These are phyloP conservation scores for Leucoraja erinaceus DNA, from an alignment of 2,113 vertebrate genomes.

Conservation along the genomic window DNA sequence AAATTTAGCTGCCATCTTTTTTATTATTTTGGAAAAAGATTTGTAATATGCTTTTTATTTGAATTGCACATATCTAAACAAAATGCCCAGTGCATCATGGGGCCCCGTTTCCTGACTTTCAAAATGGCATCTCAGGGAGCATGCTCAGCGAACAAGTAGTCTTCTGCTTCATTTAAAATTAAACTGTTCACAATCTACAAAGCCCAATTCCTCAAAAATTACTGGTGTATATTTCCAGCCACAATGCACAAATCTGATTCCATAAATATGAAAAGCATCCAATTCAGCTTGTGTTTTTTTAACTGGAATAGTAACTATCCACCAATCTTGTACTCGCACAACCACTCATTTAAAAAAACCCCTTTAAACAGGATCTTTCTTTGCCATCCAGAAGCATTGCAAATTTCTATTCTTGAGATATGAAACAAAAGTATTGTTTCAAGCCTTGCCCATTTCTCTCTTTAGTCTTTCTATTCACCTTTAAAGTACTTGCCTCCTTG, in stretches of 20 bases:
- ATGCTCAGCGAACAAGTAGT: not conserved
- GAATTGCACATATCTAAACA: slow-evolving; percentile 31
- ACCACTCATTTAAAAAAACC: not conserved
- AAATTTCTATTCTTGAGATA: not conserved
- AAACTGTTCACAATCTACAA: not conserved
- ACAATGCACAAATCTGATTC: not conserved
- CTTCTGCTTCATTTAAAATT: not conserved
- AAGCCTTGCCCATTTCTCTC: not conserved
- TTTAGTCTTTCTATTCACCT: not conserved
- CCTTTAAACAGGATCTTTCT: slow-evolving; percentile 10
- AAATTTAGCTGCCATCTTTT: slow-evolving; percentile 33
- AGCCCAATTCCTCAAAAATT: not conserved
- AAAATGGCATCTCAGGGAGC: not conserved
- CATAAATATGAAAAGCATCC: not conserved
- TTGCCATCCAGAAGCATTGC: slow-evolving; percentile 26
- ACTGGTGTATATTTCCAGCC: too few species aligned
- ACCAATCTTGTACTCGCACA: too few species aligned
- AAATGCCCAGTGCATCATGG: slow-evolving; percentile 1
- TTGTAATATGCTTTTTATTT: not conserved
- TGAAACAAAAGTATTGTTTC: slow-evolving; percentile 21
- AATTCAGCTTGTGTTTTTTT: not conserved
- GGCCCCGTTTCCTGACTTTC: not conserved
- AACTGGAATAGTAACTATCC: not conserved
- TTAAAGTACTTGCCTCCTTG: not conserved
- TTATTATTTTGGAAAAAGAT: slow-evolving; percentile 44